Conservation (phyloP, 2,888 invertebrate genomes). For the Furcula furcula region DNA sequence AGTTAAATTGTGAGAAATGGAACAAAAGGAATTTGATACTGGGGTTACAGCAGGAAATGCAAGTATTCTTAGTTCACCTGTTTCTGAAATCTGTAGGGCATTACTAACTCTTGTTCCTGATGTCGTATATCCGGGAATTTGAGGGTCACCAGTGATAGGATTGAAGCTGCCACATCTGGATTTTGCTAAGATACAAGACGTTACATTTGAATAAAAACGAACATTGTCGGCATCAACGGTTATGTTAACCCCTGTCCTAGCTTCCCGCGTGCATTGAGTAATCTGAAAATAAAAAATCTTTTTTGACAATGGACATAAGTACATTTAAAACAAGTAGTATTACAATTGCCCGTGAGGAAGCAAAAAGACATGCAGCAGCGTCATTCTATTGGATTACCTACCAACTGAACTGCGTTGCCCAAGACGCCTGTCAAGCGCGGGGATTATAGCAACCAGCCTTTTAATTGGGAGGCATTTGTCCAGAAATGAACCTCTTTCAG, state of each 20-base stretch:
- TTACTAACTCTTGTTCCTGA: slow-evolving; percentile 69
- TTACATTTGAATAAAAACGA: slow-evolving; percentile 83
- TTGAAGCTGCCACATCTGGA: slow-evolving; percentile 83
- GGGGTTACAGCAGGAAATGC: slow-evolving; percentile 76
- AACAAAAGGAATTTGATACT: slow-evolving; percentile 78
- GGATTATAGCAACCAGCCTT: too few relatives aligned
- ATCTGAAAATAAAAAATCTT: slow-evolving; percentile 68
- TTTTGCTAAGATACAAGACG: slow-evolving; percentile 84
- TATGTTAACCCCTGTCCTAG: slow-evolving; percentile 73
- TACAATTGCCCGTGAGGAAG: too few relatives aligned
- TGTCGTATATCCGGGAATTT: slow-evolving; percentile 72
- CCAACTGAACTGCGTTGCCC: too few relatives aligned
- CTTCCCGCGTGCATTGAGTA: slow-evolving; percentile 77
- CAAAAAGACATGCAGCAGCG: too few relatives aligned
- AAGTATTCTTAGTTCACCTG: slow-evolving; percentile 79
- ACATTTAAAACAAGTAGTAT: too few relatives aligned
- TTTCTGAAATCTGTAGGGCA: slow-evolving; percentile 78
- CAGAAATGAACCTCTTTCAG: too few relatives aligned
- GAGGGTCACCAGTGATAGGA: slow-evolving; percentile 84
- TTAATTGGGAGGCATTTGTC: too few relatives aligned
- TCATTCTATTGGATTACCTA: too few relatives aligned
- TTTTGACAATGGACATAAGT: too few relatives aligned
- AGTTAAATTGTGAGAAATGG: slow-evolving; percentile 70
- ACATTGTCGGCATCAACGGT: slow-evolving; percentile 74
- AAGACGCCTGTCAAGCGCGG: too few relatives aligned